Base-by-base conservation (phyloP, 2,113 vertebrate species). In the Rhea pennata region DNA sequence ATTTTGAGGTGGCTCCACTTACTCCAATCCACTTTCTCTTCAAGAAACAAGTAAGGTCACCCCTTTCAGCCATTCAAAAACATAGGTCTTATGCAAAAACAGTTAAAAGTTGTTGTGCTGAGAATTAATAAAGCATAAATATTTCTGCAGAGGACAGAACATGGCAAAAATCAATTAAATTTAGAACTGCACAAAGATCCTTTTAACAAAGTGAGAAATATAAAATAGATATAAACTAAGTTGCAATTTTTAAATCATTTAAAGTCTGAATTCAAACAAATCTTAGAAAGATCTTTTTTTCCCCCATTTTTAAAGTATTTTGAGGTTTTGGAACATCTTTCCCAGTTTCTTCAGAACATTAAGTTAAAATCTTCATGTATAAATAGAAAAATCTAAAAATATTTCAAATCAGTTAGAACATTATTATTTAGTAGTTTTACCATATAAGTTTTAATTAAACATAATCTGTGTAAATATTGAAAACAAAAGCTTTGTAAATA, bases 41-140 rank as follows among this genome's bases (percentile, higher is more conserved):
- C 5, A 62, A 58, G 46, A 62, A 74, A 69, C 62, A 61, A 48
- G 1, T 1, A 29, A 33, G 21, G 20, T 12, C 24, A 83, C 31
- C 74, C 4, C 1, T 3, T 80, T 91, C 15, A 3, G 8, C 2
- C 61, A 40, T 7, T 67, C 24, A 64, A 2, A 26, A 22, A 0
- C 39, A 56, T 70, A 50, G 15, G 10, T 44, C 1, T 1, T 6
- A 2, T 10, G 4, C 5, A 19, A 0, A 22, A 8, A 75, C 29
- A 48, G 56, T 17, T 11, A 39, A 72, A n/a, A 15, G 6, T 62
- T 5, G 3, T 62, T 69, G 6, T 48, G 27, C 40, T 67, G 40
- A 51, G 62, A 82, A 58, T 42, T 42, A 40, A 16, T 44, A 69
- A 70, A 61, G 19, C 53, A 79, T 33, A 62, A 56, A 26, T 51